phyloP scores from a whole-genome alignment of 2,888 invertebrate species.

The Glomeris marginata region DNA sequence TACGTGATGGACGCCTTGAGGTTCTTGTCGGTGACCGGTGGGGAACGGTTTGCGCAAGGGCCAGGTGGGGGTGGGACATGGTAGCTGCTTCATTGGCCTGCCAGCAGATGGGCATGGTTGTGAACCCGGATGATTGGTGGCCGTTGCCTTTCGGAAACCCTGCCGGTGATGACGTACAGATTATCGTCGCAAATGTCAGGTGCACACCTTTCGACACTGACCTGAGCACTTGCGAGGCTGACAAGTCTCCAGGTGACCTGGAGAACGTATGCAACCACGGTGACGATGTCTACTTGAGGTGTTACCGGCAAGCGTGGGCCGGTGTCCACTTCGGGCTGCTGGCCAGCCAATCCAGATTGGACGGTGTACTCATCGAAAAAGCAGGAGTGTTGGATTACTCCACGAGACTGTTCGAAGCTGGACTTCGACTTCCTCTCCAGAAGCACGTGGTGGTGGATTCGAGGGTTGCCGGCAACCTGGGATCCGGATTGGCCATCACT shows the following conservation, averaged over 20 bases:
- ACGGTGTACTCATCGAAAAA: constrained; percentile 73
- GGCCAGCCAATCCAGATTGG: constrained; percentile 70
- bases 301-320: constrained; percentile 86
- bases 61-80: constrained; percentile 94
- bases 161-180: constrained; percentile 49
- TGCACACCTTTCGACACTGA: constrained; percentile 85
- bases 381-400: constrained; percentile 89
- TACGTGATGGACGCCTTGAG: constrained; percentile 73
- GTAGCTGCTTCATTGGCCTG: constrained; percentile 84
- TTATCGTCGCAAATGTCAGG: constrained; percentile 69
- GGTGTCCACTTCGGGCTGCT: constrained; percentile 79
- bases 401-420: constrained; percentile 72
- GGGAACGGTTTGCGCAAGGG: constrained; percentile 96
- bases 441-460: constrained; percentile 34
- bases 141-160: constrained; percentile 69
- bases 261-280: constrained; percentile 78
- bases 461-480: constrained; percentile 65
- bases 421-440: constrained; percentile 56
- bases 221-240: constrained; percentile 60
- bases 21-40: constrained; percentile 70
- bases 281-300: constrained; percentile 70
- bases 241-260: constrained; percentile 49
- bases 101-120: constrained; percentile 79
- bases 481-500: constrained; percentile 83
- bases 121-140: constrained; percentile 85